A percentile compares a stretch with the other conserved stretches of the same genome.
Conservation (phyloP, 2,888 invertebrate species). For the Drepanosiphum platanoidis region DNA sequence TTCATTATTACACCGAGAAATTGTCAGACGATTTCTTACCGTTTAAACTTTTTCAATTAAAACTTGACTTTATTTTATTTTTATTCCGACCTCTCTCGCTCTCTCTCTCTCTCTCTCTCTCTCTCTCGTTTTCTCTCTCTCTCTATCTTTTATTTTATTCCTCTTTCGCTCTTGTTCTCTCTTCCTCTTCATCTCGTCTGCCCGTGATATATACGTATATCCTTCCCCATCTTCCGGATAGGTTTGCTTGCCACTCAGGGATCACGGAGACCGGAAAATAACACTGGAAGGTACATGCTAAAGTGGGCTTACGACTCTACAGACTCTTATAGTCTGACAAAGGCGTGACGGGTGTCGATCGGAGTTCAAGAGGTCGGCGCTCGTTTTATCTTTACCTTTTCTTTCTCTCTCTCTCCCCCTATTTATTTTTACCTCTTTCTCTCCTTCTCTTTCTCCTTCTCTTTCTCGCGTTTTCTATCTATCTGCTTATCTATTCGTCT, state of each 20-base stretch:
- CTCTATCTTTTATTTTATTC: not conserved
- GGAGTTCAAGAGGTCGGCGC: slow-evolving; percentile 55
- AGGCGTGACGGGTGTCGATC: slow-evolving; percentile 59
- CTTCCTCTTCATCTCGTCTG: not conserved
- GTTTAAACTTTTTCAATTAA: slow-evolving; percentile 61
- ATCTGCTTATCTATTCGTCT: not conserved
- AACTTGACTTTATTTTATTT: slow-evolving; percentile 56
- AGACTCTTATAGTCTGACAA: slow-evolving; percentile 51
- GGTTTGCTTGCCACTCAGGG: slow-evolving; percentile 36
- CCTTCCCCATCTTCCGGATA: not conserved
- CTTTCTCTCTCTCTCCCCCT: not conserved
- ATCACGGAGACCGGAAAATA: slow-evolving; percentile 54
- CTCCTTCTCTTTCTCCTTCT: not conserved
- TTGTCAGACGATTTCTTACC: slow-evolving; percentile 38
- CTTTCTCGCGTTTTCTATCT: not conserved
- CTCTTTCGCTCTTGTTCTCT: not conserved
- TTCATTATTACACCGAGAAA: slow-evolving; percentile 27
- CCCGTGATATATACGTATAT: slow-evolving; percentile 5
- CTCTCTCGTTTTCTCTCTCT: not conserved
- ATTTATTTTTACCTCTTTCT: not conserved
- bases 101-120: not conserved
- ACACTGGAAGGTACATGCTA: slow-evolving; percentile 40
- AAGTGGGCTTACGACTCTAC: slow-evolving; percentile 57
- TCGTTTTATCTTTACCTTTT: slow-evolving; percentile 60
- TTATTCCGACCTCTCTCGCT: not conserved